Conservation (phyloP, 92 coral and sea anemone species). For the Umimayanthus kanabou region DNA sequence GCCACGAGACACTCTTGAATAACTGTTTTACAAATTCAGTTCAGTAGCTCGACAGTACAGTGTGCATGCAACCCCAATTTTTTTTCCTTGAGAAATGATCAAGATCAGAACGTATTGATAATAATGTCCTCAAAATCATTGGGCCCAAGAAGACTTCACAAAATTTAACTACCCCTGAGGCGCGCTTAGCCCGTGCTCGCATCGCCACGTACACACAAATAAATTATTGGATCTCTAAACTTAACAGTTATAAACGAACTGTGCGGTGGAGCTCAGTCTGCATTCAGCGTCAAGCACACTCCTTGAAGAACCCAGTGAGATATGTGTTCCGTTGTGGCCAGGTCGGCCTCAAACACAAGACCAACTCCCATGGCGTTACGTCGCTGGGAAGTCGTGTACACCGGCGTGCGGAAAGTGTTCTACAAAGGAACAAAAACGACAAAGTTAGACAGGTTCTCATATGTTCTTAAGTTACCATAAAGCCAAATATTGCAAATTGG, state of each 20-base stretch:
- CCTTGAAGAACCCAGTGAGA: conserved; percentile 99
- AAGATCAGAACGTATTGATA: background rate
- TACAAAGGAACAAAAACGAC: conserved; percentile 22
- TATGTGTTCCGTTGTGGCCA: conserved; percentile 86
- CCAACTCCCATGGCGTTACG: conserved; percentile 99
- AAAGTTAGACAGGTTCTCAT: background rate
- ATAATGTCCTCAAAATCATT: too few relatives aligned
- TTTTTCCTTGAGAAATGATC: background rate
- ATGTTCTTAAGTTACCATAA: background rate
- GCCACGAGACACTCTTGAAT: background rate
- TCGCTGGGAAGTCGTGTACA: conserved; percentile 98
- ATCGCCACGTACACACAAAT: background rate
- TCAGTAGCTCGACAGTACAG: background rate
- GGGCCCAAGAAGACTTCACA: background rate
- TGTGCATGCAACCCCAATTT: background rate
- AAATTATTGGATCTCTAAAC: background rate
- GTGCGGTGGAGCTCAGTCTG: conserved; percentile 58
- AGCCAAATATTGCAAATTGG: too few relatives aligned
- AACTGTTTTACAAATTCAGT: background rate
- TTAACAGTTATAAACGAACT: background rate
- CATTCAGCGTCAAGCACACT: conserved; percentile 94
- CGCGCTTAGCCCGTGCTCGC: background rate
- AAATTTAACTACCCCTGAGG: background rate
- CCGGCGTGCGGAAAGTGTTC: conserved; percentile 98
- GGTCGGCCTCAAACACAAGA: conserved; percentile 93